Conservation (phyloP, 2,113 vertebrate genomes). For the Eupsittula cactorum region DNA sequence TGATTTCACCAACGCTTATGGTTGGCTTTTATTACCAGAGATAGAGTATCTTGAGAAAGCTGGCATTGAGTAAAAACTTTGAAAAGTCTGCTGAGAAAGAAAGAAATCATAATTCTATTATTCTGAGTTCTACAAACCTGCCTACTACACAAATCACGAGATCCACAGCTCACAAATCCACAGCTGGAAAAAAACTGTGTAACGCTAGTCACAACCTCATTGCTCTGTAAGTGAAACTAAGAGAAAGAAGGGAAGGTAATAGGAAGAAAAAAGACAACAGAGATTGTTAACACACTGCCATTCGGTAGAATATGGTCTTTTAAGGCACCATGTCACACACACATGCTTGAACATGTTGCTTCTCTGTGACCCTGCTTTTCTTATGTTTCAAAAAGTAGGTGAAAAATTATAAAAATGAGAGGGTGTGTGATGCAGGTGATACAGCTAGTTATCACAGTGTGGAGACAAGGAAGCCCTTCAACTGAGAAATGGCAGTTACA, state of each 20-base stretch:
- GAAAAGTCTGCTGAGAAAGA: not conserved
- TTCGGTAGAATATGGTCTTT: not conserved
- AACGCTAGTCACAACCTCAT: not conserved
- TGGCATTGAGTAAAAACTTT: not conserved
- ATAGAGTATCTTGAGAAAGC: not conserved
- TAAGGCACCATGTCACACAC: not conserved
- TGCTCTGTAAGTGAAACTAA: not conserved
- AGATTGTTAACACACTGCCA: not conserved
- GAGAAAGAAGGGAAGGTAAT: not conserved
- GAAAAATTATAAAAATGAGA: not conserved
- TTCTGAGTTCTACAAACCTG: not conserved
- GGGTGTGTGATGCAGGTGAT: not conserved
- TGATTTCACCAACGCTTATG: not conserved
- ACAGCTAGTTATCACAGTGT: not conserved
- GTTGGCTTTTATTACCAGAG: not conserved
- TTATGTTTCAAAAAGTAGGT: not conserved
- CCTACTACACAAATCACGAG: not conserved
- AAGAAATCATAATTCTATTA: not conserved
- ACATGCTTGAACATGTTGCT: fast-evolving
- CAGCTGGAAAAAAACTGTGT: not conserved
- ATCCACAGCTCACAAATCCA: not conserved
- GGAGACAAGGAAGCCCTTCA: not conserved
- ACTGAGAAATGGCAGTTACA: not conserved
- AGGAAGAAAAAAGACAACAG: not conserved
- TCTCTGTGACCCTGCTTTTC: not conserved